Evolutionary conservation across 2,113 vertebrate species (phyloP), one percentile per base, ranked within the genome.

Genomic region (Equus przewalskii): DNA sequence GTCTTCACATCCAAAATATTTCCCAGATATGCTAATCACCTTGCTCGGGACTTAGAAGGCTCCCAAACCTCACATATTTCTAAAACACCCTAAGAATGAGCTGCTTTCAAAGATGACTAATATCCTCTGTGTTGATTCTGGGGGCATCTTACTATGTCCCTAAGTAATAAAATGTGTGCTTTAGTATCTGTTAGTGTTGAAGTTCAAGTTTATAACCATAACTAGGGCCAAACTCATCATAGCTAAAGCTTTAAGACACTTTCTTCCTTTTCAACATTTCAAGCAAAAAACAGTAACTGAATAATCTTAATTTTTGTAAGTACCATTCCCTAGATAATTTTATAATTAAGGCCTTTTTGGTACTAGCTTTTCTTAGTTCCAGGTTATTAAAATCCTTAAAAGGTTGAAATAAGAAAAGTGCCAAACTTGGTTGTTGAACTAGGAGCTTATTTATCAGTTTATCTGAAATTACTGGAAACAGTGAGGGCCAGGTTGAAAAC

Each of bases 141-240:
- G 60, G 49, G 65, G 69, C 18, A 91, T 24, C 49, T 95, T 58
- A 85, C 58, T 60, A 28, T 78, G 16, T 90, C 33, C 78, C 22
- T 91, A 46, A 84, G 14, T 41, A 91, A 60, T 36, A 92, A 82
- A 67, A 89, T 44, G 6, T 1, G 36, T 16, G 19, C 22, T 69
- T 46, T 73, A 54, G 49, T 46, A 72, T 41, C 24, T 62, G 24
- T 54, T 33, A 36, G 7, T 67, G 83, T 7, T 49, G 26, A 81
- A 76, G 33, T 90, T 88, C 44, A 94, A 69, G 51, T 84, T 75
- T 84, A 81, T n/a, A 28, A 85, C 24, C 67, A 92, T 91, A 73
- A 83, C 69, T 33, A 86, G 24, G 21, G 49, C 18, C 41, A 82
- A 90, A 89, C 6, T 88, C 49, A 70, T 26, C 58, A 83, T 8